Conservation (phyloP, 2,888 invertebrate species). For the Serrognathus titanus region DNA sequence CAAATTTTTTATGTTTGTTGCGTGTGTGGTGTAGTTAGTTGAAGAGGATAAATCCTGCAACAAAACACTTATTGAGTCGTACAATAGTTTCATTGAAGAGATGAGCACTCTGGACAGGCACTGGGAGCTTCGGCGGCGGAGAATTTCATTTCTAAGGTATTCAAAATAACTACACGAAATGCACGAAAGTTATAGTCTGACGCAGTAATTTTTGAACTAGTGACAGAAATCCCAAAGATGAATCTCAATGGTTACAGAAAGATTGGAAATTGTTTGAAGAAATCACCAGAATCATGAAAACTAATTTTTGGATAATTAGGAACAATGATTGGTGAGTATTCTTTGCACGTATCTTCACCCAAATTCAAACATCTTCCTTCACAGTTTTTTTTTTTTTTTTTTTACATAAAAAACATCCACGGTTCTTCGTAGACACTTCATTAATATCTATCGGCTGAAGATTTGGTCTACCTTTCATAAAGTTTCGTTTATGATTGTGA, state of each 20-base stretch:
- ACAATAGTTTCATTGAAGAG: conserved; percentile 25
- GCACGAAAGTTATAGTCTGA: background rate
- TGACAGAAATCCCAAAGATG: conserved; percentile 8
- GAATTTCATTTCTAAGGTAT: conserved; percentile 9
- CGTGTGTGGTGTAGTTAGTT: conserved; percentile 15
- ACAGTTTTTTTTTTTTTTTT: background rate
- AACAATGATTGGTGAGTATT: conserved; percentile 36
- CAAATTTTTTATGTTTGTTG: background rate
- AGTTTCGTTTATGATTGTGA: too few relatives aligned
- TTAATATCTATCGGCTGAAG: too few relatives aligned
- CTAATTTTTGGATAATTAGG: conserved; percentile 43
- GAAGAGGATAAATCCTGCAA: conserved; percentile 21
- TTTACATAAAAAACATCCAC: too few relatives aligned
- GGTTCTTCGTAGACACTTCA: too few relatives aligned
- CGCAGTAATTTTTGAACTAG: background rate
- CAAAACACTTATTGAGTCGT: conserved; percentile 23
- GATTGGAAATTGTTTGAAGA: conserved; percentile 29
- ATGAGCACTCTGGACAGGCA: conserved; percentile 24
- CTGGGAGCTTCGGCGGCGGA: conserved; percentile 17
- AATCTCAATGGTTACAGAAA: conserved; percentile 19
- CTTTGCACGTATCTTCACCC: background rate
- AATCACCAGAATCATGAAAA: conserved; percentile 39
- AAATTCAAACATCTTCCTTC: background rate
- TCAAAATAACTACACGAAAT: background rate
- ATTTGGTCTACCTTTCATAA: too few relatives aligned